A percentile compares a stretch with the other conserved stretches of the same genome.
phyloP scores from a whole-genome alignment of 2,888 invertebrate species.

The Rotaria socialis region DNA sequence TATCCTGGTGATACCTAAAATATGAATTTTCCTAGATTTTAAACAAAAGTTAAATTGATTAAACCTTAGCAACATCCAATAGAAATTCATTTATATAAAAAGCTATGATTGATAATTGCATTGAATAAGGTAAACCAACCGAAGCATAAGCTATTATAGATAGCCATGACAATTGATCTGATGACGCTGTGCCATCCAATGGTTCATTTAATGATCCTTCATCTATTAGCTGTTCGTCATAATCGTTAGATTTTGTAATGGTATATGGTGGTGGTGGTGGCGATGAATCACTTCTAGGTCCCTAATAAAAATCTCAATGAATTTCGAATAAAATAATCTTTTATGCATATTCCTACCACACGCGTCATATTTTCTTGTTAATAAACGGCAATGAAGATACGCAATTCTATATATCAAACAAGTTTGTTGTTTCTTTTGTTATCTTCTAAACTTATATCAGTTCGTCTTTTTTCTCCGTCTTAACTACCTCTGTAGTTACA shows the following conservation, averaged over 20 bases:
- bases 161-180: neutral
- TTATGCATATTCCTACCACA: neutral
- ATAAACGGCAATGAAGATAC: neutral
- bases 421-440: neutral
- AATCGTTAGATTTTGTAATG: neutral
- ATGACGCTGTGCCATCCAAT: neutral
- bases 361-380: neutral
- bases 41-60: neutral
- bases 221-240: no score
- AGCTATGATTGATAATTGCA: neutral
- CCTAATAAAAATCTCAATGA: neutral
- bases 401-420: neutral
- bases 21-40: neutral
- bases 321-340: neutral
- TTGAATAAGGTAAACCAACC: conserved; percentile 3
- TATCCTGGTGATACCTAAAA: neutral
- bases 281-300: neutral
- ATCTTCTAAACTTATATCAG: neutral
- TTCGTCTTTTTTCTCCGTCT: neutral
- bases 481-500: neutral
- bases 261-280: neutral
- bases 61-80: neutral
- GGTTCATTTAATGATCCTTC: no score
- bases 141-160: neutral
- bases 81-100: conserved; percentile 12